Conservation (phyloP, 2,797 vertebrate genomes). For the Cryptoblepharus egeriae region DNA sequence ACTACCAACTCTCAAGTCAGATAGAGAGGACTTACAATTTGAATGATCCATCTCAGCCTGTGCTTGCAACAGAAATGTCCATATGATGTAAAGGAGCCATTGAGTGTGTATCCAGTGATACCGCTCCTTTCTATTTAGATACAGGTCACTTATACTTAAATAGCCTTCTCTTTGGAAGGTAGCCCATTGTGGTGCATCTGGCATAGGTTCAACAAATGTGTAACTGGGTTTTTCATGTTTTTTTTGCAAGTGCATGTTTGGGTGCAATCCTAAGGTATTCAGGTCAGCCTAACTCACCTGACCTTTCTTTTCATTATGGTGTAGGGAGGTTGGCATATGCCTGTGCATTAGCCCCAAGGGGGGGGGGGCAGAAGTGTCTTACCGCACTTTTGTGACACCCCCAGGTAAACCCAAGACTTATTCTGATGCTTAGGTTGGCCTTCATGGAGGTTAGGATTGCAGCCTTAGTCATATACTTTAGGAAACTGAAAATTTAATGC, state of each 20-base stretch:
- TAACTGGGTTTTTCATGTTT: not conserved
- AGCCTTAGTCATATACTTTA: too few relatives aligned
- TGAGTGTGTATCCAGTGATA: not conserved
- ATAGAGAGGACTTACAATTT: not conserved
- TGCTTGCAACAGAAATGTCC: not conserved
- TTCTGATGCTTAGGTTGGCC: too few relatives aligned
- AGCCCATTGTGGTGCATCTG: not conserved
- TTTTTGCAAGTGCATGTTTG: too few relatives aligned
- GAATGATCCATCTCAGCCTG: not conserved
- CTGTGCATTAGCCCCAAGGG: too few relatives aligned
- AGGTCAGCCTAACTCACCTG: too few relatives aligned
- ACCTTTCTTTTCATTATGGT: too few relatives aligned
- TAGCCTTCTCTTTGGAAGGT: not conserved
- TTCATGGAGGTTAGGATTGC: too few relatives aligned
- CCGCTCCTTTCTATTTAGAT: not conserved
- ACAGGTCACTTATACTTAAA: not conserved
- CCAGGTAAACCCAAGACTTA: too few relatives aligned
- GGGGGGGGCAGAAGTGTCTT: too few relatives aligned
- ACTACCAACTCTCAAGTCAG: not conserved
- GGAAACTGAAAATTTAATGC: not conserved
- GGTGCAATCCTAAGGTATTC: too few relatives aligned
- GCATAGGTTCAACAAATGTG: not conserved
- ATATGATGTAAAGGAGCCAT: not conserved
- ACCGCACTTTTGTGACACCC: too few relatives aligned
- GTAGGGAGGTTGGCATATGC: too few relatives aligned